Conservation (phyloP, 2,797 vertebrate genomes). For the Heteromormyrus szaboi region DNA sequence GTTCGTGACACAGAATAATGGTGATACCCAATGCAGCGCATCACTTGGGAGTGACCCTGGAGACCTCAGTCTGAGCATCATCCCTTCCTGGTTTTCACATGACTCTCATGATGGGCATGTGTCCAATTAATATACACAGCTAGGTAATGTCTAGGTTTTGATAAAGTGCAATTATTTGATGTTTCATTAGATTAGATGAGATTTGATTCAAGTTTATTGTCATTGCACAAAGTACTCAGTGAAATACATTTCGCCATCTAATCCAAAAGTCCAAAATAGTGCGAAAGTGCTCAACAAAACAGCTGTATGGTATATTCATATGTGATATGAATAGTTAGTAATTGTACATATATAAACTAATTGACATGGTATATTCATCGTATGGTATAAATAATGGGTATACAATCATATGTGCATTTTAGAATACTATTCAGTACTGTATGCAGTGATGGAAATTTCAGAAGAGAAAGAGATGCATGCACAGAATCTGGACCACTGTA, state of each 20-base stretch:
- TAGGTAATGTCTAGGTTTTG: neutral
- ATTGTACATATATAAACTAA: neutral
- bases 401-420: neutral
- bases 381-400: neutral
- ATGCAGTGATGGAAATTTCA: neutral
- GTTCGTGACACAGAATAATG: slow-evolving; percentile 6
- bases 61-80: neutral
- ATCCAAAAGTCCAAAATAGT: neutral
- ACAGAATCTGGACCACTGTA: neutral
- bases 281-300: neutral
- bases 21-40: neutral
- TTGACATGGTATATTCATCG: neutral
- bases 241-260: neutral
- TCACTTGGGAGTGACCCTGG: neutral
- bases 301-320: neutral
- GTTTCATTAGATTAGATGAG: neutral
- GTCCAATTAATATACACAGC: neutral
- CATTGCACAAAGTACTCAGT: neutral
- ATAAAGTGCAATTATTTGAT: neutral
- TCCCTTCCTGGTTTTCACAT: neutral
- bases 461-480: neutral
- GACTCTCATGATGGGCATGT: neutral
- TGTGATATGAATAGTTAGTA: neutral
- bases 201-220: neutral
- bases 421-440: neutral